Percentiles rank a stretch among this genome's conserved stretches.
phyloP scores from a whole-genome alignment of 2,113 vertebrate genomes.

The Saccopteryx leptura region DNA sequence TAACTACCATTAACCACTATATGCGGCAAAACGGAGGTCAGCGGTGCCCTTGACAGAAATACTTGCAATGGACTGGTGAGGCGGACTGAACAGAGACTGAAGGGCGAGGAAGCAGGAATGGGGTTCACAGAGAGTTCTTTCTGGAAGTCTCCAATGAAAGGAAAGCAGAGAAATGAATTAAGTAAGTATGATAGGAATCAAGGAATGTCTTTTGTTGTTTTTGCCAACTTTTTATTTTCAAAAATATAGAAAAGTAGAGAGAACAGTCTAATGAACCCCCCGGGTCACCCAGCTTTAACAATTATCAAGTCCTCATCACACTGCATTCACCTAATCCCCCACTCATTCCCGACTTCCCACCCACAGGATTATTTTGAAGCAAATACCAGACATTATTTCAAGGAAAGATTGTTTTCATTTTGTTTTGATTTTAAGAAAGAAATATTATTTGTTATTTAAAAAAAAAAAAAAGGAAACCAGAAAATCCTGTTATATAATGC shows the following conservation, averaged over 20 bases:
- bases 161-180: neutral
- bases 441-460: neutral
- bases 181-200: neutral
- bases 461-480: neutral
- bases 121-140: neutral
- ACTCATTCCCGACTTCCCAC: neutral
- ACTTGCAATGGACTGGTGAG: neutral
- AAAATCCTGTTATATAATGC: neutral
- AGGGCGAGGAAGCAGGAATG: neutral
- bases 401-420: neutral
- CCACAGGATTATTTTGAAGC: neutral
- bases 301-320: neutral
- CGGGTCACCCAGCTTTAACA: neutral
- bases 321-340: neutral
- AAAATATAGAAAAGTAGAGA: neutral
- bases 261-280: neutral
- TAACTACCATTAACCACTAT: neutral
- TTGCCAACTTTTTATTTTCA: neutral
- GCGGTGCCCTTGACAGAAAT: neutral
- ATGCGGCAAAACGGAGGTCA: neutral
- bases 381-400: constrained; percentile 17
- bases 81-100: neutral
- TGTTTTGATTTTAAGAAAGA: constrained; percentile 16
- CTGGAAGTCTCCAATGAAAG: neutral
- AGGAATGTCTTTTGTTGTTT: neutral